Base-by-base conservation (phyloP, 1,140 invertebrate genomes). In the Drepana arcuata region DNA sequence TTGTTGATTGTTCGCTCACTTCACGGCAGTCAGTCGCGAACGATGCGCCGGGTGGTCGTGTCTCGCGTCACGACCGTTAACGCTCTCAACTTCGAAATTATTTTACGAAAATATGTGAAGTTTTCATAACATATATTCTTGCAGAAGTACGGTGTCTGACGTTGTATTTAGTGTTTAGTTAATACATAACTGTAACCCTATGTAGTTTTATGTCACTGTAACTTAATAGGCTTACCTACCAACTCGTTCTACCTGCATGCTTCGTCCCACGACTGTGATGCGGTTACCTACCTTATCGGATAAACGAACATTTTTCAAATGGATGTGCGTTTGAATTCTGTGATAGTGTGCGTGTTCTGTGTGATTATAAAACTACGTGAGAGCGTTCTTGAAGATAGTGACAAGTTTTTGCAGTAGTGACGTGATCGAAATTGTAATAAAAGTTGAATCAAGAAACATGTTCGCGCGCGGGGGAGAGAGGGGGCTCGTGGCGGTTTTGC, bases 241-340 rank as follows among this genome's bases (percentile, higher is more conserved):
- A n/a, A n/a, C 61, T 73, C 72, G 62, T 63, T 69, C 71, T 81
- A 81, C 77, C 74, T 82, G 71, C 72, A 71, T 73, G 68, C 66
- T 62, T 70, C 69, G 70, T 69, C 73, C 74, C 71, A 75, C 72
- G 72, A 71, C 53, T 66, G 70, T 64, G 63, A 72, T 62, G 70
- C 72, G 74, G 77, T 75, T 70, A 78, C 69, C 72, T 78, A 43
- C 47, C 41, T 64, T 74, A 75, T 81, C 59, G 71, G 70, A 81
- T 71, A 78, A 81, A 81, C 78, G 78, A 68, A 82, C 65, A 75
- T 75, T 78, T 81, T 82, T 79, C 69, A 79, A 79, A 82, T 82
- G 74, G 74, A 78, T 78, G 74, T 79, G 74, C 61, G 66, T 77
- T 79, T 64, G 58, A 63, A 60, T 68, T 66, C 38, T 70, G 77